These are phyloP conservation scores for Volucella bombylans DNA, from an alignment of 2,888 invertebrate species.

Conservation along the genomic window DNA sequence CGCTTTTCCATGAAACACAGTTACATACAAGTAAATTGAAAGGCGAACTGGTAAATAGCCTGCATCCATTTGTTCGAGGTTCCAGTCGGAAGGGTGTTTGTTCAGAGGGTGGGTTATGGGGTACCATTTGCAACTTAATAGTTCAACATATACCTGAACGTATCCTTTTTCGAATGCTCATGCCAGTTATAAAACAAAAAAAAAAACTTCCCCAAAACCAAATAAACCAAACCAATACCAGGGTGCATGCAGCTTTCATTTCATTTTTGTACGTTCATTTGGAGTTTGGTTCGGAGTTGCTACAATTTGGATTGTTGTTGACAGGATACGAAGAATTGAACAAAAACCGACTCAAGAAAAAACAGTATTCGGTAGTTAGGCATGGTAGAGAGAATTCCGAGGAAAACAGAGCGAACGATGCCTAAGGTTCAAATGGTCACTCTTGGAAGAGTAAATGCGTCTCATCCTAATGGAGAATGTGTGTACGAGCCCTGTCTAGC, in stretches of 20 bases:
- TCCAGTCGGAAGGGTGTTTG: neutral
- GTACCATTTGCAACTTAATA: neutral
- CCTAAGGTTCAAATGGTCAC: slow-evolving; percentile 43
- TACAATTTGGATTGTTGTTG: slow-evolving; percentile 63
- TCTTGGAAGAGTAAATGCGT: neutral
- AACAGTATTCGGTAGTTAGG: neutral
- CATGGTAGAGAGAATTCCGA: neutral
- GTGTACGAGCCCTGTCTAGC: neutral
- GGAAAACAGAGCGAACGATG: slow-evolving; percentile 31
- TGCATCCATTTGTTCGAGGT: neutral
- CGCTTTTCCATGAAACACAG: neutral
- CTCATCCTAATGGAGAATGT: slow-evolving; percentile 1
- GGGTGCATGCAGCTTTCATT: slow-evolving; percentile 14
- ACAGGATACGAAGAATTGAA: slow-evolving; percentile 55
- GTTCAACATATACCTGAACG: neutral
- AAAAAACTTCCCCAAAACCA: no score
- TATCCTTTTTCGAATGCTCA: no score
- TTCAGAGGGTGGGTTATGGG: neutral
- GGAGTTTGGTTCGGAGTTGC: neutral
- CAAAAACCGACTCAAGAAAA: neutral
- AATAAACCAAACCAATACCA: no score
- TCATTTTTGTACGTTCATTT: slow-evolving; percentile 41
- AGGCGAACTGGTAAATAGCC: neutral
- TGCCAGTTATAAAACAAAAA: no score
- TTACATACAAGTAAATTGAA: neutral